A percentile compares a stretch with the other conserved stretches of the same genome.
Conservation (phyloP, 1,140 invertebrate species). For the Heterodera schachtii region DNA sequence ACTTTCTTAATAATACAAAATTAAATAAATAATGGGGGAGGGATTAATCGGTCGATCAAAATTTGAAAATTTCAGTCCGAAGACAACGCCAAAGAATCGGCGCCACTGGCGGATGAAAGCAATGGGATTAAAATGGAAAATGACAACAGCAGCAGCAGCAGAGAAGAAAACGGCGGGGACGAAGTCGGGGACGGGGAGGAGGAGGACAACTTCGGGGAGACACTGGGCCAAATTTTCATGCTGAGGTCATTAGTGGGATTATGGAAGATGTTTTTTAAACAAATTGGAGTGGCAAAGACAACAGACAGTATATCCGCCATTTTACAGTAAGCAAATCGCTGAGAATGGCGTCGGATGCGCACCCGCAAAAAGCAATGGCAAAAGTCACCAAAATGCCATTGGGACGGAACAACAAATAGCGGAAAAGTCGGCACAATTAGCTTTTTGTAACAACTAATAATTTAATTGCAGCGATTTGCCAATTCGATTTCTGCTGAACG, state of each 20-base stretch:
- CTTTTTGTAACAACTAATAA: not conserved
- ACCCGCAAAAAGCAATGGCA: not conserved
- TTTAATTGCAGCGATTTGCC: slow-evolving; percentile 3
- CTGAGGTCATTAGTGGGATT: not conserved
- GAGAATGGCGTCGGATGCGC: not conserved
- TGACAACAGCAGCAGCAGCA: not conserved
- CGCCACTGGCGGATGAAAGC: not conserved
- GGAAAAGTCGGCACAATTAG: not conserved
- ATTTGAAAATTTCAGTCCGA: not conserved
- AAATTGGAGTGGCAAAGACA: no score
- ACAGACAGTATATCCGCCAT: no score
- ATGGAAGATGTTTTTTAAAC: no score
- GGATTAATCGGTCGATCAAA: not conserved
- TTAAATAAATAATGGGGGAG: not conserved
- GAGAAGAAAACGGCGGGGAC: slow-evolving; percentile 8
- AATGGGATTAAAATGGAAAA: not conserved
- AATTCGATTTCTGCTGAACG: slow-evolving; percentile 12
- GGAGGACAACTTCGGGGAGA: not conserved
- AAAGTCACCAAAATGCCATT: not conserved
- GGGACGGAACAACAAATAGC: not conserved
- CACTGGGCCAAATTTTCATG: slow-evolving; percentile 8
- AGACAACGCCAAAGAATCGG: not conserved
- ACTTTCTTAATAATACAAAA: not conserved
- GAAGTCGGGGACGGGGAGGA: not conserved
- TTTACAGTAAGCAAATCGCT: not conserved